A percentile compares a stretch with the other conserved stretches of the same genome.
phyloP scores from a whole-genome alignment of 1,140 invertebrate genomes.

The Melanaphis sacchari region DNA sequence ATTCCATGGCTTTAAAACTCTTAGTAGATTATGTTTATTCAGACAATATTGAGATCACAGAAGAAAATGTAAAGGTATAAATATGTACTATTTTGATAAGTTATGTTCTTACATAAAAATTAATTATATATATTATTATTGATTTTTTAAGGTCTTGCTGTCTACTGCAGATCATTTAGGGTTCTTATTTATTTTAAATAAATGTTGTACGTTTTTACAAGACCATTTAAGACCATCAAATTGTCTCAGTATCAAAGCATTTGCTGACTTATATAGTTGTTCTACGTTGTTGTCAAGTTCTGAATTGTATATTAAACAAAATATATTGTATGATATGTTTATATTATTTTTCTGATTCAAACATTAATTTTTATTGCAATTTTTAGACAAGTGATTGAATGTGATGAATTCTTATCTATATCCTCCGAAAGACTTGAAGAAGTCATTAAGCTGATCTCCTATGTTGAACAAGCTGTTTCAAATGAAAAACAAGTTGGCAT shows the following conservation, averaged over 20 bases:
- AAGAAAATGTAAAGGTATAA: no score
- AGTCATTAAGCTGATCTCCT: conserved; percentile 77
- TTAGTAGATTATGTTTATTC: no score
- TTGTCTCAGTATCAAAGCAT: conserved; percentile 92
- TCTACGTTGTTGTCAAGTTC: conserved; percentile 81
- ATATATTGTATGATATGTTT: conserved; percentile 79
- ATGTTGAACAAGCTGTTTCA: conserved; percentile 86
- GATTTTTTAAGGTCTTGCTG: no score
- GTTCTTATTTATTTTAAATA: conserved; percentile 66
- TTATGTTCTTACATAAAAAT: no score
- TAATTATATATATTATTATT: no score
- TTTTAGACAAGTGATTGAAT: conserved; percentile 85
- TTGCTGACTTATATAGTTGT: conserved; percentile 94
- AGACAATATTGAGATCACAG: no score
- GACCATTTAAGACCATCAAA: conserved; percentile 91
- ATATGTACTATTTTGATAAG: no score
- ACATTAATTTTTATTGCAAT: conserved; percentile 23
- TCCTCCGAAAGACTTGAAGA: conserved; percentile 75
- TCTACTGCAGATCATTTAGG: no score
- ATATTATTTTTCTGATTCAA: neutral
- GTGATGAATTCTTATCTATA: conserved; percentile 90
- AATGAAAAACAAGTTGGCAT: conserved; percentile 83
- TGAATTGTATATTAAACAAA: conserved; percentile 87
- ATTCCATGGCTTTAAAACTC: no score
- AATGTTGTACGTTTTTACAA: conserved; percentile 92